Percentiles rank a stretch among this genome's conserved stretches.
Evolutionary conservation across 2,113 vertebrate species (phyloP).

Genomic region (Archilochus colubris): DNA sequence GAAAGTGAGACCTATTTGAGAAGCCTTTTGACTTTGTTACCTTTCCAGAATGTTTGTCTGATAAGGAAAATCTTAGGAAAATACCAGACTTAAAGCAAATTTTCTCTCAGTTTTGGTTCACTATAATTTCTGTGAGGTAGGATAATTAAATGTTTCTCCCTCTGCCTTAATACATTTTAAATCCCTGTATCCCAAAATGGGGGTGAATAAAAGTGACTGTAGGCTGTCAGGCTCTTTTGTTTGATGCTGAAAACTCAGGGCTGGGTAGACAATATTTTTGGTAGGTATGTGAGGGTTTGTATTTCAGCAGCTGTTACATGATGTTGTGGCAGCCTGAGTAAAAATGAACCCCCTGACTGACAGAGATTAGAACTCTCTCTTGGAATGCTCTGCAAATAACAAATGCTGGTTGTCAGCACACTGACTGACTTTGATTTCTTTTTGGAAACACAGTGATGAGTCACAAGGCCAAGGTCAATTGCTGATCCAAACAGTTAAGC

Average conservation of each 20-base stretch:
- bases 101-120: not conserved
- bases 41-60: not conserved
- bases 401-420: not conserved
- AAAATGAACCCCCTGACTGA: not conserved
- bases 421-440: constrained; percentile 32
- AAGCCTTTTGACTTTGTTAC: not conserved
- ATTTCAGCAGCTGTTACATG: not conserved
- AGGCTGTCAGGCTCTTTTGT: not conserved
- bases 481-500: constrained; percentile 94
- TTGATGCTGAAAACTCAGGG: not conserved
- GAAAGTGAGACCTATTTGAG: not conserved
- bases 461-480: constrained; percentile 92
- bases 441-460: constrained; percentile 82
- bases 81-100: not conserved
- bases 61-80: not conserved
- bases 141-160: not conserved
- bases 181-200: not conserved
- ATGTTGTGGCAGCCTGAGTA: not conserved
- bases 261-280: not conserved
- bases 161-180: not conserved
- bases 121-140: not conserved
- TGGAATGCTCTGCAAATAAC: not conserved
- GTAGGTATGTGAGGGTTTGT: not conserved
- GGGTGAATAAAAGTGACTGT: not conserved
- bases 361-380: not conserved